Base-by-base conservation (phyloP, 2,797 vertebrate genomes). In the Diceros bicornis region DNA sequence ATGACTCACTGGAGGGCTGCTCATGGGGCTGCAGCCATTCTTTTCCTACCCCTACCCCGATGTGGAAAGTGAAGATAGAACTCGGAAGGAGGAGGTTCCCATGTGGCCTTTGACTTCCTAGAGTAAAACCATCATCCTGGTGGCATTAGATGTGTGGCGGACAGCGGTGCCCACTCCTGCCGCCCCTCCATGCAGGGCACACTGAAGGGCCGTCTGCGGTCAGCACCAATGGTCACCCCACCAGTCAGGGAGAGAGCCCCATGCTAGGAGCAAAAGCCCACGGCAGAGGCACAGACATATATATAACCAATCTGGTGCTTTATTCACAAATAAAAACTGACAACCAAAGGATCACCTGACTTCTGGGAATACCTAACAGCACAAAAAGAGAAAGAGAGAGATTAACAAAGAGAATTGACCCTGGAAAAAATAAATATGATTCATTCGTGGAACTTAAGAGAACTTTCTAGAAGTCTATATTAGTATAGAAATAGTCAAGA, bases 371-470 rank as follows among this genome's bases (percentile, higher is more conserved):
- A 89, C 0, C 4, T 25, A 64, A 74, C 0, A 75, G 16, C 82
- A 74, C 7, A 37, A 34, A 25, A 34, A 64, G 21, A 52, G 23
- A 85, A 11, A 23, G 2, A 20, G 8, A 27, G 10, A 69, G 18
- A 77, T 44, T 21, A 77, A 83, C 20, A 71, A 52, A 75, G 18
- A 78, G 10, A 92, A 62, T 4, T 16, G 29, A 68, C 32, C 8
- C 55, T 25, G 34, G 32, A 20, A 68, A 86, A 92, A 52, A 21
- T 52, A 78, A 44, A 23, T 41, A 90, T 23, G 29, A 83, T 55
- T 66, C 71, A 21, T 85, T 66, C 71, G 21, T 85, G 37, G 68
- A 95, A 85, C 57, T 50, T 44, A 59, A 66, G n/a, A 91, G n/a
- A 96, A 93, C 6, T 25, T 85, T 77, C 41, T 8, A 27, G 81